phyloP scores from a whole-genome alignment of 2,113 vertebrate genomes.

The Toxotes chatareus region DNA sequence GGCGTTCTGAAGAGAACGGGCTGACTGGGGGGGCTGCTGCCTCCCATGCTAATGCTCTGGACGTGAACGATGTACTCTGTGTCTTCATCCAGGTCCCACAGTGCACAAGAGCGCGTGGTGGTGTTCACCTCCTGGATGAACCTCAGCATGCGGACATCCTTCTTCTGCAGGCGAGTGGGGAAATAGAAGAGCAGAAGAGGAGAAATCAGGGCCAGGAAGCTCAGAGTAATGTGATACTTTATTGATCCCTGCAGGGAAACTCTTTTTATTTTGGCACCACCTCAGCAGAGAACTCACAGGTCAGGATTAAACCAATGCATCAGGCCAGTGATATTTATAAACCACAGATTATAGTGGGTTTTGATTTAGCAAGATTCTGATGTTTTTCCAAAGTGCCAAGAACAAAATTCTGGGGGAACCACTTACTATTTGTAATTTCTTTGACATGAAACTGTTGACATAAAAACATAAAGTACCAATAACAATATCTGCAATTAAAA shows the following conservation, averaged over 20 bases:
- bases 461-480: background rate
- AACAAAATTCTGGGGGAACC: no score
- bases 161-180: slow-evolving; percentile 85
- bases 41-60: slow-evolving; percentile 94
- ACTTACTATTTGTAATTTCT: background rate
- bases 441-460: background rate
- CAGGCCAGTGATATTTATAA: background rate
- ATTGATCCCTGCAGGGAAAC: slow-evolving; percentile 14
- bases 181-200: background rate
- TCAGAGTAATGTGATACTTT: slow-evolving; percentile 7
- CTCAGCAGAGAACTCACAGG: slow-evolving; percentile 11
- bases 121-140: slow-evolving; percentile 99
- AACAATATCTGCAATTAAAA: background rate
- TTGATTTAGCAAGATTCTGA: background rate
- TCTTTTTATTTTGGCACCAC: slow-evolving; percentile 25
- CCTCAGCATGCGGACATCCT: slow-evolving; percentile 94
- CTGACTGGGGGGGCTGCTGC: slow-evolving; percentile 94
- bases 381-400: background rate
- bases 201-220: background rate
- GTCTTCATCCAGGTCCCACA: slow-evolving; percentile 97
- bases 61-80: slow-evolving; percentile 97
- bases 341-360: background rate
- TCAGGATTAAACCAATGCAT: slow-evolving; percentile 24
- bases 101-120: slow-evolving; percentile 94
- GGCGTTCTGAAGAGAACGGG: slow-evolving; percentile 93